Evolutionary conservation across 2,797 vertebrate species (phyloP).

Genomic region (Taenioides sp.): DNA sequence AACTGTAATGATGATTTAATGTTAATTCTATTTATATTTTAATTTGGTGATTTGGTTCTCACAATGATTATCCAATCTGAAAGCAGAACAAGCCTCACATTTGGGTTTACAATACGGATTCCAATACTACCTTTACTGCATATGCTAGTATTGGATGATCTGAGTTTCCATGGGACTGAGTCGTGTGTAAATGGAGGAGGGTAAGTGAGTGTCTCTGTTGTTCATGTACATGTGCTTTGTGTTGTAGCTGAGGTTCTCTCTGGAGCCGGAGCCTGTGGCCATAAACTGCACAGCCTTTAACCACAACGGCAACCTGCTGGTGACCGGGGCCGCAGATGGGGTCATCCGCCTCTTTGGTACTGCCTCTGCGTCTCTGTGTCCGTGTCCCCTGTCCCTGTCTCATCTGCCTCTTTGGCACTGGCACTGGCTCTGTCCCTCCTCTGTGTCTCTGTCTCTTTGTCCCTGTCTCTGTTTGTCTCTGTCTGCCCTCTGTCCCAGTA

Average conservation of each 20-base stretch:
- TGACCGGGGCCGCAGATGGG: constrained; percentile 93
- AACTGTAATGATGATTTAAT: no score
- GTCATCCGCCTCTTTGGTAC: constrained; percentile 92
- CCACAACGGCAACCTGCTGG: constrained; percentile 96
- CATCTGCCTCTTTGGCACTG: no score
- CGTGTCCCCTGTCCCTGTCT: neutral
- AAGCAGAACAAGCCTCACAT: no score
- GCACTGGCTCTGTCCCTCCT: neutral
- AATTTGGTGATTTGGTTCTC: no score
- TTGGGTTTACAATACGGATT: no score
- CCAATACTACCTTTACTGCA: no score
- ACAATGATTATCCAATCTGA: no score
- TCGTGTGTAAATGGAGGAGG: neutral
- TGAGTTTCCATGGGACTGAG: no score
- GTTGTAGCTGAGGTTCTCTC: constrained; percentile 89
- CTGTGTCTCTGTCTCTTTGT: neutral
- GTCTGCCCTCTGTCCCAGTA: neutral
- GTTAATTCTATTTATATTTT: no score
- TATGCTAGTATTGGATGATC: no score
- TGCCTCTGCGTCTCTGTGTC: neutral
- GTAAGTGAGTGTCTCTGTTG: neutral
- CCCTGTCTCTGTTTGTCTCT: neutral
- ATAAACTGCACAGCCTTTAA: constrained; percentile 97
- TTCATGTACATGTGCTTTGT: neutral
- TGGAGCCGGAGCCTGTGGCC: constrained; percentile 94